Evolutionary conservation across 2,113 vertebrate species (phyloP).

Genomic region (Gobio gobio): DNA sequence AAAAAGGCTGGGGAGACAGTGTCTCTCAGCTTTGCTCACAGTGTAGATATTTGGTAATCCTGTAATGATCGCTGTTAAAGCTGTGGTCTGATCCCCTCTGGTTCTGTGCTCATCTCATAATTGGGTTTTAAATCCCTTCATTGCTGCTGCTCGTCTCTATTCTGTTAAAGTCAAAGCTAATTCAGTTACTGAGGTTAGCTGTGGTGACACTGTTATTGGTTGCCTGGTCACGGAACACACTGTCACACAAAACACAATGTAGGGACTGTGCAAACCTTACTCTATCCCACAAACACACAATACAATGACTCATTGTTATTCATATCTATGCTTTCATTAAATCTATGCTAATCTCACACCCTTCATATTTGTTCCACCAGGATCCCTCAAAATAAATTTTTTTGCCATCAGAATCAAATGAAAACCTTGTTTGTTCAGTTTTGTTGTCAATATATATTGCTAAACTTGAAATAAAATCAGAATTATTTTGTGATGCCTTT

Average conservation of each 20-base stretch:
- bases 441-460: background rate
- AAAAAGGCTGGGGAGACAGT: background rate
- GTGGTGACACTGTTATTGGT: conserved; percentile 39
- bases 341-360: background rate
- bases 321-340: background rate
- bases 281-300: background rate
- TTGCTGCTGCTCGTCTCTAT: conserved; percentile 29
- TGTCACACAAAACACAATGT: conserved; percentile 47
- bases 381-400: background rate
- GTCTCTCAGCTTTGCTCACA: conserved; percentile 11
- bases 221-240: conserved; percentile 48
- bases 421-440: background rate
- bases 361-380: background rate
- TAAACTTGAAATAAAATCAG: too few relatives aligned
- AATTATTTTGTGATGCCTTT: background rate
- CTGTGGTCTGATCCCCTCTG: conserved; percentile 21
- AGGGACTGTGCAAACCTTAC: background rate
- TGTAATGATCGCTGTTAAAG: conserved; percentile 7
- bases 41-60: conserved; percentile 10
- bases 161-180: conserved; percentile 33
- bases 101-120: conserved; percentile 54
- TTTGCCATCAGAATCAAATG: background rate
- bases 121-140: conserved; percentile 53
- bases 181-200: conserved; percentile 27
- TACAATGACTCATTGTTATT: background rate